Evolutionary conservation across 2,113 vertebrate genomes (phyloP).

Genomic region (Strigops habroptila): DNA sequence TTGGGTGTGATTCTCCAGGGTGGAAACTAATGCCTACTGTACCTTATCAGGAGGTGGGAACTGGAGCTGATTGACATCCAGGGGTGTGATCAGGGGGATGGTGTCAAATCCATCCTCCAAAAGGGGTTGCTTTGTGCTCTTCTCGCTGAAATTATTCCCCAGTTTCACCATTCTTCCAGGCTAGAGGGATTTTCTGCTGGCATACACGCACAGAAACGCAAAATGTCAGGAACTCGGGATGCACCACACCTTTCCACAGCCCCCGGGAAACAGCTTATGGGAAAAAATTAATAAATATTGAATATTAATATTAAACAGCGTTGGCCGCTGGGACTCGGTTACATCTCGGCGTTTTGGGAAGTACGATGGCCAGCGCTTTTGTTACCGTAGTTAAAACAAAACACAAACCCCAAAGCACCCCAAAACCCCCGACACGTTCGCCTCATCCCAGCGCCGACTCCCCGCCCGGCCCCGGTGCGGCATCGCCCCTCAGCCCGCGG

Average conservation of each 20-base stretch:
- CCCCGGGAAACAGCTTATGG: not conserved
- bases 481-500: not conserved
- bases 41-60: conserved; percentile 93
- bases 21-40: conserved; percentile 47
- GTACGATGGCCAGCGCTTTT: not conserved
- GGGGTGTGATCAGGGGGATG: conserved; percentile 92
- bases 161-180: conserved; percentile 88
- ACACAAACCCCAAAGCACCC: not conserved
- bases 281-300: no score
- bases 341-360: not conserved
- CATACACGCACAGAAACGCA: not conserved
- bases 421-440: not conserved
- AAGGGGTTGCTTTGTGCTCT: conserved; percentile 82
- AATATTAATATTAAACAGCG: not conserved
- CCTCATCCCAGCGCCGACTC: accelerated
- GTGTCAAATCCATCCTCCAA: conserved; percentile 94
- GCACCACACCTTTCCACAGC: not conserved
- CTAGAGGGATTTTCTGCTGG: conserved; percentile 13
- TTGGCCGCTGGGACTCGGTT: not conserved
- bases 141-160: conserved; percentile 92
- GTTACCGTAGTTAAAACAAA: not conserved
- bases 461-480: not conserved
- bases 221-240: not conserved
- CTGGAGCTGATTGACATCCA: conserved; percentile 94
- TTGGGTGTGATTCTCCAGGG: conserved; percentile 49